Percentiles rank a stretch among this genome's conserved stretches.
Conservation (phyloP, 2,113 vertebrate genomes). For the Malurus melanocephalus region DNA sequence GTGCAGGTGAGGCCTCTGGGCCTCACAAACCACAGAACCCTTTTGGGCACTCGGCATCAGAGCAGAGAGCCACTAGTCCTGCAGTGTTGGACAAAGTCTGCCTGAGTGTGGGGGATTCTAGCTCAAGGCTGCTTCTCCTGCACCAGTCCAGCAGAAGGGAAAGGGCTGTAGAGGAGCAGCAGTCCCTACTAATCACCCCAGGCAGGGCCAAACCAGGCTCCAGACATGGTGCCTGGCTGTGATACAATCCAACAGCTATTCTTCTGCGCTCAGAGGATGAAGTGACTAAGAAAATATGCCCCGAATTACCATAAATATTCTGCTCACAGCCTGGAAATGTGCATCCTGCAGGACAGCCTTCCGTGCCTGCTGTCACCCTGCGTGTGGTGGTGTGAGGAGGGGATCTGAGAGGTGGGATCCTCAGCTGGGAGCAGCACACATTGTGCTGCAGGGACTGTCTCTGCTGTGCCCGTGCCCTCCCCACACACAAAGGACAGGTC, state of each 20-base stretch:
- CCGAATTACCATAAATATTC: neutral
- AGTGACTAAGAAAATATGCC: neutral
- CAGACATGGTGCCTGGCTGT: neutral
- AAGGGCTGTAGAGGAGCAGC: neutral
- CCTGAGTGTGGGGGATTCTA: fast-evolving
- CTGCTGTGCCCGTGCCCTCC: neutral
- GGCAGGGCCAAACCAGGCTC: neutral
- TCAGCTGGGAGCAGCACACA: neutral
- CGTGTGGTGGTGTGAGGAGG: neutral
- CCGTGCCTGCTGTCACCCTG: neutral
- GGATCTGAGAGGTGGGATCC: neutral
- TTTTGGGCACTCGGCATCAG: neutral
- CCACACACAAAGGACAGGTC: fast-evolving
- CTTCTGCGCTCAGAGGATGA: neutral
- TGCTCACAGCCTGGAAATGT: neutral
- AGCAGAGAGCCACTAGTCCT: neutral
- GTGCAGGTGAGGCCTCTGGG: neutral
- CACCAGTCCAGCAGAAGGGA: neutral
- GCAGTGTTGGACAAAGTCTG: neutral
- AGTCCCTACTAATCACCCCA: neutral
- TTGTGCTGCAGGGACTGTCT: neutral
- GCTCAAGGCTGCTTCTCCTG: neutral
- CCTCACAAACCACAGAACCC: neutral
- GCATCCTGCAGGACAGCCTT: neutral
- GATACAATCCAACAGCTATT: neutral